Conservation (phyloP, 2,797 vertebrate genomes). For the Cirrhinus molitorella region DNA sequence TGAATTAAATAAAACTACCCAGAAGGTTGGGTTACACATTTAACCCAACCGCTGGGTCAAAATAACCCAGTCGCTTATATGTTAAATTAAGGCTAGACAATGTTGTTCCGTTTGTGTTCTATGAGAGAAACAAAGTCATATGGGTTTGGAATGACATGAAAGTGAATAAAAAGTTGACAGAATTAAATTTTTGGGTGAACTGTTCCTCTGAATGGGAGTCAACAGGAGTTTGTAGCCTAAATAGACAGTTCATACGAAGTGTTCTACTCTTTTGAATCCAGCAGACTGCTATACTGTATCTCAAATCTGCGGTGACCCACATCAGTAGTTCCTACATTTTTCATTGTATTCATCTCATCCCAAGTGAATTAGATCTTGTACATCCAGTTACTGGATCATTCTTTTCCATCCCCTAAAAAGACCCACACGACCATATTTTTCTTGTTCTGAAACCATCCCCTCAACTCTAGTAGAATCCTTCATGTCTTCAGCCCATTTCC, state of each 20-base stretch:
- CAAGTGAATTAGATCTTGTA: background rate
- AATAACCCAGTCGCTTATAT: background rate
- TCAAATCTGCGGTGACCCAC: constrained; percentile 14
- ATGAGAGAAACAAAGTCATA: background rate
- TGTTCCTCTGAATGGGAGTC: constrained; percentile 3
- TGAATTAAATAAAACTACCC: too few relatives aligned
- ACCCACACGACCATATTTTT: constrained; percentile 50
- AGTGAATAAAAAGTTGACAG: background rate
- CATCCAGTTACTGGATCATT: constrained; percentile 1
- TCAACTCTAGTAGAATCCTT: constrained; percentile 44
- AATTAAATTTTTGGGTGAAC: background rate
- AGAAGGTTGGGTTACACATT: too few relatives aligned
- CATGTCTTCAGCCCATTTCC: constrained; percentile 55
- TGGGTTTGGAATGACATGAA: background rate
- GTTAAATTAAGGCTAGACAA: background rate
- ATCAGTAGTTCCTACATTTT: constrained; percentile 31
- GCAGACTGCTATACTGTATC: constrained; percentile 2
- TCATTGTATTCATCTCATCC: constrained; percentile 26
- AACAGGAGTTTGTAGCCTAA: background rate
- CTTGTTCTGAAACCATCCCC: constrained; percentile 48
- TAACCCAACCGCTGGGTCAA: too few relatives aligned
- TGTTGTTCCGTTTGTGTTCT: background rate
- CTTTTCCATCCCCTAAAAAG: constrained; percentile 18
- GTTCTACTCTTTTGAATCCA: background rate
- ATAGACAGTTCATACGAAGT: background rate